Base-by-base conservation (phyloP, 2,888 invertebrate genomes). In the Acronicta aceris region DNA sequence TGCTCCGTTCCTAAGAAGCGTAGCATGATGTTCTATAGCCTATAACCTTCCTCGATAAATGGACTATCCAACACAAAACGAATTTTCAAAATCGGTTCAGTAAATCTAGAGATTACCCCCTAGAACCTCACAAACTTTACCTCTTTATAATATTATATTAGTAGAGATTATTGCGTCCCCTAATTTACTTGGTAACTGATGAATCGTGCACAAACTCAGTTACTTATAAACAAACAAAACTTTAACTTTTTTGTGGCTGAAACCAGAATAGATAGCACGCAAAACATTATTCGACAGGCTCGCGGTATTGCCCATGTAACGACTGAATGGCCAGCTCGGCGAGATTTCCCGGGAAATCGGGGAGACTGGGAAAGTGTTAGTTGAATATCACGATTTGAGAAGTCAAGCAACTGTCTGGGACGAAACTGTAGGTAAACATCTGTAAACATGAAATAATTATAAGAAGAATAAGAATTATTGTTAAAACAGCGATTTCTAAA, bases 191-290 rank as follows among this genome's bases (percentile, higher is more conserved):
- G 54, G 16, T 46, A 70, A 65, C 38, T 45, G 56, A 60, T 40
- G 16, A 54, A 54, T 61, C 71, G 69, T 70, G 55, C 30, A 50
- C 33, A 30, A 60, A 60, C 50, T 52, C 58, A 59, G 42, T 59
- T 71, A 73, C 50, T 67, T 21, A 21, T 21, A 67, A 71, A 76
- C 58, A 73, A 67, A 76, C 65, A 40, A 60, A 67, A 73, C 71
- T 60, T 62, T 47, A 63, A 63, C 62, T 59, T 51, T 59, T 71
- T 71, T 66, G 38, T 47, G 52, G 21, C 59, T 38, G 27, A 47
- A 69, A 65, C 52, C 38, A 66, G 60, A 61, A 71, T 70, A 66
- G 51, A 57, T 57, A 50, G 53, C 67, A 71, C 71, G 72, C 71
- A 56, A 71, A 72, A 68, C 54, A 52, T 41, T 58, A 71, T 61